A percentile compares a stretch with the other conserved stretches of the same genome.
phyloP scores from a whole-genome alignment of 1,140 invertebrate species.

The Hestina assimilis region DNA sequence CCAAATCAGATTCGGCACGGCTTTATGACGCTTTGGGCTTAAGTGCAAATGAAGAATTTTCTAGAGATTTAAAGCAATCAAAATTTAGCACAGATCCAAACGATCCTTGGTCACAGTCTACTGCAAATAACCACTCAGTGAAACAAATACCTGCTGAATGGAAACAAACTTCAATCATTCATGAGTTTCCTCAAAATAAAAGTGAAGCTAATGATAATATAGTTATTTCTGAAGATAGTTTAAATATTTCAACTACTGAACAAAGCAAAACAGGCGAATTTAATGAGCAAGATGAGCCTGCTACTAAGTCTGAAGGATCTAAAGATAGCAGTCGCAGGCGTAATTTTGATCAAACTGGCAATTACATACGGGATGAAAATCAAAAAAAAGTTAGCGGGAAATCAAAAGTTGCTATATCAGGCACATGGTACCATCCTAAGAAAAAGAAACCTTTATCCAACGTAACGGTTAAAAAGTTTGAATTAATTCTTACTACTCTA shows the following conservation, averaged over 20 bases:
- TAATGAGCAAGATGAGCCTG: constrained; percentile 38
- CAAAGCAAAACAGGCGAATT: constrained; percentile 32
- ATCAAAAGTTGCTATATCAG: constrained; percentile 51
- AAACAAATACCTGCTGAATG: constrained; percentile 52
- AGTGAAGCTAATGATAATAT: constrained; percentile 29
- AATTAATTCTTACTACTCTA: constrained; percentile 55
- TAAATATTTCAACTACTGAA: constrained; percentile 37
- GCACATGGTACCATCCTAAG: constrained; percentile 71
- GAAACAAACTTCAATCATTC: constrained; percentile 37
- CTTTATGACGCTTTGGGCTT: constrained; percentile 68
- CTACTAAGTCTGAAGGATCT: constrained; percentile 33
- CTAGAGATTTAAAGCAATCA: constrained; percentile 49
- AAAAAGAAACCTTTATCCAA: constrained; percentile 69
- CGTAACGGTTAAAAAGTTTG: constrained; percentile 64
- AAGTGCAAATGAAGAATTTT: constrained; percentile 44
- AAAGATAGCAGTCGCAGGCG: constrained; percentile 50
- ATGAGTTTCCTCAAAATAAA: constrained; percentile 32
- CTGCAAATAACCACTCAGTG: constrained; percentile 35
- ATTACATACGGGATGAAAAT: constrained; percentile 58
- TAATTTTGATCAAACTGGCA: constrained; percentile 67
- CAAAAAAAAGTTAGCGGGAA: constrained; percentile 56
- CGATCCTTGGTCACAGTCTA: constrained; percentile 41
- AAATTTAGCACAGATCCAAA: constrained; percentile 38
- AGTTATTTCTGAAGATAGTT: constrained; percentile 35
- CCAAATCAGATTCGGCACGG: constrained; percentile 64